Percentiles rank a stretch among this genome's conserved stretches.
Evolutionary conservation across 1,140 invertebrate species (phyloP).

Genomic region (Neoseiulus cucumeris): DNA sequence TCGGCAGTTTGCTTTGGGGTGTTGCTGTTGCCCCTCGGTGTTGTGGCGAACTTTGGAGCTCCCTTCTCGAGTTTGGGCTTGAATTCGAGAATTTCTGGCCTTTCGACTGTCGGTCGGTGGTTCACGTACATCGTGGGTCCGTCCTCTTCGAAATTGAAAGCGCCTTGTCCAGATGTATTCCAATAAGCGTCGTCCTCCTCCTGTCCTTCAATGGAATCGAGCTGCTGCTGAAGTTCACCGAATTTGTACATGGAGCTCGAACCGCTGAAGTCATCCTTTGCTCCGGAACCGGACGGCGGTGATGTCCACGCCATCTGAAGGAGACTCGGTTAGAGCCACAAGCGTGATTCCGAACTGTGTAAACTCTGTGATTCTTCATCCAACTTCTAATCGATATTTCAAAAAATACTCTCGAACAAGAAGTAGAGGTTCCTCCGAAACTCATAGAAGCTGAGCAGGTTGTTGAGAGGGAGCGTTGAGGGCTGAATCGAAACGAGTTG

Average conservation of each 20-base stretch:
- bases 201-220: neutral
- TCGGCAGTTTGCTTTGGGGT: neutral
- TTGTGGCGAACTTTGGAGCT: neutral
- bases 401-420: too few species aligned
- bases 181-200: neutral
- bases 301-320: too few species aligned
- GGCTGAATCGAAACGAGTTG: too few species aligned
- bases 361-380: too few species aligned
- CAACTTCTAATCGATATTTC: too few species aligned
- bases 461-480: too few species aligned
- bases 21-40: too few species aligned
- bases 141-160: constrained; percentile 5
- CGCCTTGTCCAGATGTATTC: neutral
- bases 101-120: neutral
- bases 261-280: neutral
- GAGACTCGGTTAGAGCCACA: too few species aligned
- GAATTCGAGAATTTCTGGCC: neutral
- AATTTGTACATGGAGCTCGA: neutral
- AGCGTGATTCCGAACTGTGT: too few species aligned
- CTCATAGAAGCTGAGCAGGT: too few species aligned
- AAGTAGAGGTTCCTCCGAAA: too few species aligned
- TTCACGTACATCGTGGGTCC: neutral
- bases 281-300: neutral
- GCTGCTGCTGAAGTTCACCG: neutral
- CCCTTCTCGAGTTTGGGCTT: neutral